Evolutionary conservation across 2,797 vertebrate genomes (phyloP), one percentile per base, ranked within the genome.

Genomic region (Syngnathus acus): DNA sequence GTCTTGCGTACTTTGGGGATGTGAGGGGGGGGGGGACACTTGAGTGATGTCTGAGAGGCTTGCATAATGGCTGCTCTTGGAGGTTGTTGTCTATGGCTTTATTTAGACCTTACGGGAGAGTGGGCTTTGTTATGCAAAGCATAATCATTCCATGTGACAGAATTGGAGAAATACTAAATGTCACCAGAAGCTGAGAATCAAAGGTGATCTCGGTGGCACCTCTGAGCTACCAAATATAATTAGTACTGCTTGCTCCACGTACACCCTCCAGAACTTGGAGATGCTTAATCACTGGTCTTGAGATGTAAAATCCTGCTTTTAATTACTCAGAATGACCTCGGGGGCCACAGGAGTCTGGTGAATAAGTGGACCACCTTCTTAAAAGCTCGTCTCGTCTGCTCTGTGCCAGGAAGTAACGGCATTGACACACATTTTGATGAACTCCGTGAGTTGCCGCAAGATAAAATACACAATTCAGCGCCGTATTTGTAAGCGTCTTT

Each of bases 321-420:
- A 26, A 71, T 79, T 50, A 73, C 89, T 17, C 64, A 99, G 97
- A 99, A 99, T 73, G 95, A 99, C 72, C 92, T 98, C 47, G 97
- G 97, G 48, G 97, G 97, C 19, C 97, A 99, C 88, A 92, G 97
- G 76, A 99, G 96, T 79, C 92, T 99, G 62, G 95, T 99, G 45
- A 99, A 99, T 81, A 99, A 99, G 77, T 99, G 97, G 97, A 99
- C 96, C 4, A 99, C 97, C 16, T 99, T 98, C 78, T 82, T 99
- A 42, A 99, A 99, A 83, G 95, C 97, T n/a, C 92, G 97, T 5
- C 88, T 99, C 8, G 88, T 99, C 76, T 99, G 97, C 80, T 98
- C 97, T 0, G 96, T 99, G 39, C 96, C 97, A 0, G 95, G 97
- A 23, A 93, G 91, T 70, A 99, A 95, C 14, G 97, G 97, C 76